Evolutionary conservation across 1,140 invertebrate species (phyloP).

Genomic region (Pseudomyrmex flavicornis): DNA sequence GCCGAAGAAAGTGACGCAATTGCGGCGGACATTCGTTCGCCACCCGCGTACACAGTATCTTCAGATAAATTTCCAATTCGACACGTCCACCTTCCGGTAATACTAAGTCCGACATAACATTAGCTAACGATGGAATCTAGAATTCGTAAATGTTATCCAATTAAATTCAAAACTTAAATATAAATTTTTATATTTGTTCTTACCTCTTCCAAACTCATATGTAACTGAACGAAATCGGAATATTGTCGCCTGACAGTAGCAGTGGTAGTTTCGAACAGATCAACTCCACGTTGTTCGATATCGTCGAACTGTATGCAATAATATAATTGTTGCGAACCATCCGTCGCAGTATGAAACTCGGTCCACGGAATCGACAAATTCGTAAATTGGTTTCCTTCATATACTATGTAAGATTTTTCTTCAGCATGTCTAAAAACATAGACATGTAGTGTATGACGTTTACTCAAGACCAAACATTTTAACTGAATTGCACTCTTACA

Average conservation of each 20-base stretch:
- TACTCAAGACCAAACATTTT: not conserved
- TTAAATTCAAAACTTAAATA: not conserved
- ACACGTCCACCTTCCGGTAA: slow-evolving; percentile 80
- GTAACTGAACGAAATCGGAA: slow-evolving; percentile 80
- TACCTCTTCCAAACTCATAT: slow-evolving; percentile 79
- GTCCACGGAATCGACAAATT: slow-evolving; percentile 82
- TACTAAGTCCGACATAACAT: slow-evolving; percentile 76
- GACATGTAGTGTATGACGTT: not conserved
- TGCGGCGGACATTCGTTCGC: slow-evolving; percentile 77
- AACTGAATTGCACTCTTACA: slow-evolving; percentile 67
- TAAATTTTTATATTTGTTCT: not conserved
- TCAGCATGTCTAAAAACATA: slow-evolving; percentile 75
- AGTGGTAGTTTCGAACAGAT: slow-evolving; percentile 81
- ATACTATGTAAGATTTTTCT: slow-evolving; percentile 79
- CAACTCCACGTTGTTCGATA: slow-evolving; percentile 80
- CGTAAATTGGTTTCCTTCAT: slow-evolving; percentile 78
- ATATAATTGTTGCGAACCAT: slow-evolving; percentile 82
- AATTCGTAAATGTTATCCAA: slow-evolving; percentile 18
- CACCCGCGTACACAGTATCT: slow-evolving; percentile 78
- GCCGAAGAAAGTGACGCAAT: slow-evolving; percentile 80
- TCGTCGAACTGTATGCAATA: slow-evolving; percentile 84
- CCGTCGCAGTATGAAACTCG: slow-evolving; percentile 80
- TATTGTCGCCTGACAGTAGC: slow-evolving; percentile 81
- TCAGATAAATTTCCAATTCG: slow-evolving; percentile 81
- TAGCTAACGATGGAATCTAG: slow-evolving; percentile 75